phyloP scores from a whole-genome alignment of 2,113 vertebrate species.

The Cheilinus undulatus region DNA sequence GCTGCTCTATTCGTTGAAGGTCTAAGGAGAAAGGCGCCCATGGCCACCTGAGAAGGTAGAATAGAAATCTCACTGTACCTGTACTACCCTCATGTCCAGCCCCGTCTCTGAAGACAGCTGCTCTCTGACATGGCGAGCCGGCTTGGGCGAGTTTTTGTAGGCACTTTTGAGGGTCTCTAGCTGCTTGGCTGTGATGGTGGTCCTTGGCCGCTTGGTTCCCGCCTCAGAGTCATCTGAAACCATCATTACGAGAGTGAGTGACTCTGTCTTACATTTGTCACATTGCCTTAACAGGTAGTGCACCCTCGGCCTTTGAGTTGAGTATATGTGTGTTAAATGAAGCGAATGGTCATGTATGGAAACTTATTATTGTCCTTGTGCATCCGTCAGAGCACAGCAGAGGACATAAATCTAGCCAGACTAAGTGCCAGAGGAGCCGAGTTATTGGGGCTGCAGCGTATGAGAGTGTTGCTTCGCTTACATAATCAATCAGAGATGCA shows the following conservation, averaged over 20 bases:
- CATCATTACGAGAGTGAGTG: conserved; percentile 45
- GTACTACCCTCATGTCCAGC: conserved; percentile 98
- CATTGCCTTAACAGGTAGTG: conserved; percentile 24
- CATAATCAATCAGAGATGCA: conserved; percentile 85
- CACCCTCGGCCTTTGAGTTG: conserved; percentile 19
- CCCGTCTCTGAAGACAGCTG: conserved; percentile 98
- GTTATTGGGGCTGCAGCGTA: conserved; percentile 76
- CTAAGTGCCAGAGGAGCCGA: conserved; percentile 65
- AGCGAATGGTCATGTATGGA: conserved; percentile 61
- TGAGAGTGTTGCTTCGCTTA: conserved; percentile 82
- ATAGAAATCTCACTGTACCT: conserved; percentile 82
- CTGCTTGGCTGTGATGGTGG: conserved; percentile 99
- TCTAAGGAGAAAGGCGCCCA: neutral
- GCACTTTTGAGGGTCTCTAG: conserved; percentile 98
- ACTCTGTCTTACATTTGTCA: conserved; percentile 22
- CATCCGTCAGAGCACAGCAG: conserved; percentile 69
- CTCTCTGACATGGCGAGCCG: conserved; percentile 94
- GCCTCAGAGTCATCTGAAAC: conserved; percentile 94
- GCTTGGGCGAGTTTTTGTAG: conserved; percentile 98
- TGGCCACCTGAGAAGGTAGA: neutral
- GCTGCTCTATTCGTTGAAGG: neutral
- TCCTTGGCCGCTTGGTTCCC: conserved; percentile 94
- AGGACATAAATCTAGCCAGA: conserved; percentile 79
- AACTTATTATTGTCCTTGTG: conserved; percentile 76
- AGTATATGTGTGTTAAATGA: conserved; percentile 38